A percentile compares a stretch with the other conserved stretches of the same genome.
phyloP scores from a whole-genome alignment of 2,797 vertebrate species.

The Huso huso region DNA sequence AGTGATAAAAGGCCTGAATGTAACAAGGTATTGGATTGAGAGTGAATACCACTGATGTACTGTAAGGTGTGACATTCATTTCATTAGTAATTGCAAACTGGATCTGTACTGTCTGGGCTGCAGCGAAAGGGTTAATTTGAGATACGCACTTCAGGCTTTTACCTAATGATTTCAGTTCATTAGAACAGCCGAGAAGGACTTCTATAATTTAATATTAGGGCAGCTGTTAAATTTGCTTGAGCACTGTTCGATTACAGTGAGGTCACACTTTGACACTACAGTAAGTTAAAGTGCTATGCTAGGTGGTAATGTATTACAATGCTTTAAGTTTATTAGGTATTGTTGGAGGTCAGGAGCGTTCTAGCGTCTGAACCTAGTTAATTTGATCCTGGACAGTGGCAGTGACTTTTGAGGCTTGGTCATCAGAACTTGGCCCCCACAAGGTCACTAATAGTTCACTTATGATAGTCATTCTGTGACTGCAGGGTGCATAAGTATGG shows the following conservation, averaged over 20 bases:
- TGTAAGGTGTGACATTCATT: no score
- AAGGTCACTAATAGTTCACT: not conserved
- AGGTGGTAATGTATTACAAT: slow-evolving; percentile 55
- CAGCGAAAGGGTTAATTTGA: not conserved
- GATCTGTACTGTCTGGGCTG: not conserved
- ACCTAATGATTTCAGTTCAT: slow-evolving; percentile 6
- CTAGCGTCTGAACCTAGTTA: slow-evolving; percentile 47
- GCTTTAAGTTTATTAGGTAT: slow-evolving; percentile 64
- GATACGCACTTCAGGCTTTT: not conserved
- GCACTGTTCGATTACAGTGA: slow-evolving; percentile 44
- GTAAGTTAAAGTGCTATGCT: slow-evolving; percentile 60
- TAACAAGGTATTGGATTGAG: no score
- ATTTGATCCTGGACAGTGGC: slow-evolving; percentile 17
- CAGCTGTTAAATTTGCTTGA: slow-evolving; percentile 30
- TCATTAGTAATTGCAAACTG: no score
- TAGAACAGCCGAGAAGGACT: not conserved
- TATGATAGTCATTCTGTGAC: not conserved
- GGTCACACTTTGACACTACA: slow-evolving; percentile 46
- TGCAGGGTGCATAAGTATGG: not conserved
- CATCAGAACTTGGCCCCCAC: not conserved
- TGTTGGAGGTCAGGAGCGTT: slow-evolving; percentile 65
- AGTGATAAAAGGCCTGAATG: no score
- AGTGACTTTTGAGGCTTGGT: slow-evolving; percentile 44
- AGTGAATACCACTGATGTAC: no score
- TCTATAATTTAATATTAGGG: slow-evolving; percentile 26